These are phyloP conservation scores for Netelia fuscicornis DNA, from an alignment of 2,888 invertebrate genomes.

Conservation along the genomic window DNA sequence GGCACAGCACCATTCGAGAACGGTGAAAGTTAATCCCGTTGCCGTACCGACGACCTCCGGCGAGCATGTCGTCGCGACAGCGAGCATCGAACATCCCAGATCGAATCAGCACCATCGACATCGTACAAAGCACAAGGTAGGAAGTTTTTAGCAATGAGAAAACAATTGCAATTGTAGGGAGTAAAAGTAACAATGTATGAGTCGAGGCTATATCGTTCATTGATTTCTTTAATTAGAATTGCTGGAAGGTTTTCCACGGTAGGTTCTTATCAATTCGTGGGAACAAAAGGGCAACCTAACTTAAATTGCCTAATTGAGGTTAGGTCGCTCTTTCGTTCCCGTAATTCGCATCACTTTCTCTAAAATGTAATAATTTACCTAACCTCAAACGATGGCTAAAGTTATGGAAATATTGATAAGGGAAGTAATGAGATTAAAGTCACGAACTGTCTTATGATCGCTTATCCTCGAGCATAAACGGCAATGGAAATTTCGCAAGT, in stretches of 20 bases:
- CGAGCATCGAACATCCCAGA: conserved; percentile 77
- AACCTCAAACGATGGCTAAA: no score
- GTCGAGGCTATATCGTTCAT: no score
- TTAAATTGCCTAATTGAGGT: no score
- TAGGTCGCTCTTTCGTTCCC: no score
- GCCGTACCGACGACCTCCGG: conserved; percentile 72
- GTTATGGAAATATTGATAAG: no score
- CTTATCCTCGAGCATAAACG: background rate
- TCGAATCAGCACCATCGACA: conserved; percentile 81
- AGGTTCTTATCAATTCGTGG: no score
- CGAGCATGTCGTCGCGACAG: conserved; percentile 79
- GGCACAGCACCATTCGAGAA: conserved; percentile 67
- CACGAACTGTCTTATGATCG: background rate
- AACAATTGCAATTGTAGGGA: background rate
- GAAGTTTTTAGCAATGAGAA: conserved; percentile 18
- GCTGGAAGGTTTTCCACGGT: no score
- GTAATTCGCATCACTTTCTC: no score
- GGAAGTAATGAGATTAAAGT: background rate
- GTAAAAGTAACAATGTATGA: no score
- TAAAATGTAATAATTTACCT: no score
- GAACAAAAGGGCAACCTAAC: no score
- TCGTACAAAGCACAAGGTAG: conserved; percentile 81
- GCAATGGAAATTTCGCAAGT: background rate
- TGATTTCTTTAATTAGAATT: no score
- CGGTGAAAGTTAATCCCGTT: conserved; percentile 65